Evolutionary conservation across 2,797 vertebrate species (phyloP), one percentile per base, ranked within the genome.

Genomic region (Arremon aurantiirostris): DNA sequence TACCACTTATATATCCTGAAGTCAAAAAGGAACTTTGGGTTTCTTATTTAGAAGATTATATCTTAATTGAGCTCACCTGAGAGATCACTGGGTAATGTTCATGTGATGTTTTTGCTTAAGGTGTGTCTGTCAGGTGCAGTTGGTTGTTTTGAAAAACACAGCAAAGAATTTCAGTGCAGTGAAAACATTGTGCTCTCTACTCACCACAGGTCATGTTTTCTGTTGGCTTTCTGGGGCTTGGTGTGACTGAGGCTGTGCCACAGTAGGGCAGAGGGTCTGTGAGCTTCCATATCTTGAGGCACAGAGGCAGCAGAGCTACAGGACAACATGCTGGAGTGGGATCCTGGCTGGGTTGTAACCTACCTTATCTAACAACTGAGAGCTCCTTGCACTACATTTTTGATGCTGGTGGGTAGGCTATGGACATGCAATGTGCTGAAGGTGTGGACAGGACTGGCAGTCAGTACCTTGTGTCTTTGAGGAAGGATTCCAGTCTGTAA

Each of bases 181-280:
- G 79, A 71, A 93, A 63, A 30, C 6, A 41, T 64, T 97, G 41
- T 92, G 59, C 90, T 84, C 78, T 82, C 93, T 94, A 39, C 75
- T 96, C 60, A 64, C 39, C 35, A 60, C 79, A 93, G 42, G 19
- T 18, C 28, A 61, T 13, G 14, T 53, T 88, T 87, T 77, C 42
- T 68, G 15, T 27, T 77, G 35, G 32, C 22, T 83, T 70, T 60
- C 28, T 70, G 27, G 42, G 64, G n/a, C 49, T 26, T 60, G 42
- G 27, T 61, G 87, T 87, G 78, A 12, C 19, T 41, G 53, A 64
- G 32, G 23, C 64, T 60, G 11, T 84, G 70, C 30, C 34, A 34
- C 28, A 21, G 12, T 6, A 24, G 16, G 42, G 68, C n/a, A 28
- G 37, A 39, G 30, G 6, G 14, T 56, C 47, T 26, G 1, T 41